Base-by-base conservation (phyloP, 2,888 invertebrate genomes). In the Panopea generosa region DNA sequence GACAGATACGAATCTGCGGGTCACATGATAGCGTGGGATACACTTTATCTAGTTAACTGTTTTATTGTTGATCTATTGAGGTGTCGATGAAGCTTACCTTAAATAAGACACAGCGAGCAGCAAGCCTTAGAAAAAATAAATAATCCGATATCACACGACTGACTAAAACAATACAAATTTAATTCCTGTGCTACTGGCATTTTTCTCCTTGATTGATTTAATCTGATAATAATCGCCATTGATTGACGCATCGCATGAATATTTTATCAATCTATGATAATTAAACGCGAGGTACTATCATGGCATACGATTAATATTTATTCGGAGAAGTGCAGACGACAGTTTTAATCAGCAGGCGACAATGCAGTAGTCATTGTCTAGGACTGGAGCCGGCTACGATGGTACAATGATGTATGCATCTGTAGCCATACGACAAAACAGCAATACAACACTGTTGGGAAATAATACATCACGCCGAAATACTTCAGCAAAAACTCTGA, bases 21-120 rank as follows among this genome's bases (percentile, higher is more conserved):
- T 55, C 72, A 72, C 53, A 47, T 53, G 66, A 72, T 72, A 72
- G 66, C 72, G 72, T 72, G 72, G 72, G 72, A 72, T 72, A 72
- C 55, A 56, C 55, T 66, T 43, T 55, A 65, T 72, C 53, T 53
- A 27, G 2, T 4, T 24, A n/a, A 50, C 53, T 18, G 27, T 53
- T 53, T 27, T 27, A 26, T 27, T 53, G 29, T 53, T 53, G n/a
- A 27, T 53, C 53, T 16, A 11, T 20, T 16, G 27, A 53, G 53
- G 53, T 53, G 53, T 53, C 53, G 29, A 29, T n/a, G n/a, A 53
- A 24, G 53, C 16, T 14, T 26, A 26, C 26, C 53, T 22, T 50
- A 22, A 50, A 11, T 24, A 20, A 2, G 22, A 24, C 18, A 24
- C 22, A 11, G 50, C 50, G 50, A 20, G 20, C 18, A 22, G 33